Evolutionary conservation across 2,797 vertebrate species (phyloP), one percentile per base, ranked within the genome.

Genomic region (Pampus argenteus): DNA sequence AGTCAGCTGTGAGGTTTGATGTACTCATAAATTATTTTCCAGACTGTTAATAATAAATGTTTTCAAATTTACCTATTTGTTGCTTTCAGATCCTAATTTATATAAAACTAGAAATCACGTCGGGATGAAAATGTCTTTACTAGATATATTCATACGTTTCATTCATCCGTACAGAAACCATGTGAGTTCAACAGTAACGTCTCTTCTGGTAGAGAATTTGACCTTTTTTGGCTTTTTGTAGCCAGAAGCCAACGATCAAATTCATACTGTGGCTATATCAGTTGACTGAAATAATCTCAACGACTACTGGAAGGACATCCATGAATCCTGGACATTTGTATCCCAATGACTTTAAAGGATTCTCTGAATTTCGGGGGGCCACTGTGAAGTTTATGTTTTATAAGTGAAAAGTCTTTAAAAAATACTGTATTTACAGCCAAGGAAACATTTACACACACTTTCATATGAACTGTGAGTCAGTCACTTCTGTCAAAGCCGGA

Each of bases 401-500:
- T 44, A 18, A 44, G 2, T 18, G 15, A 44, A 44, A 17, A 8
- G 40, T 44, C 40, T 18, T 18, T 15, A 36, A 34, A 36, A 36
- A 36, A 9, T 11, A 36, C 11, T 3, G 10, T 10, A 36, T 36
- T 36, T 36, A 36, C 34, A 47, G 61, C 60, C 66, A 50, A 36
- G 40, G 1, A 8, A 18, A 7, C n/a, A 7, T 44, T 7, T 18
- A 44, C 40, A 44, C 17, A 44, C 40, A 44, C n/a, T n/a, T 18
- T 44, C 40, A 18, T 17, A 44, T 44, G 15, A 44, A 44, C 6
- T 44, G 17, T 44, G 40, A 44, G 40, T 44, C 17, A 18, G 40
- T 44, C 6, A 44, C 57, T 69, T 64, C 31, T 26, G 54, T 77
- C 59, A 48, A 54, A 56, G 40, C 57, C 54, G 51, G 56, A 76